phyloP scores from a whole-genome alignment of 2,113 vertebrate genomes.

The Callionymus lyra region DNA sequence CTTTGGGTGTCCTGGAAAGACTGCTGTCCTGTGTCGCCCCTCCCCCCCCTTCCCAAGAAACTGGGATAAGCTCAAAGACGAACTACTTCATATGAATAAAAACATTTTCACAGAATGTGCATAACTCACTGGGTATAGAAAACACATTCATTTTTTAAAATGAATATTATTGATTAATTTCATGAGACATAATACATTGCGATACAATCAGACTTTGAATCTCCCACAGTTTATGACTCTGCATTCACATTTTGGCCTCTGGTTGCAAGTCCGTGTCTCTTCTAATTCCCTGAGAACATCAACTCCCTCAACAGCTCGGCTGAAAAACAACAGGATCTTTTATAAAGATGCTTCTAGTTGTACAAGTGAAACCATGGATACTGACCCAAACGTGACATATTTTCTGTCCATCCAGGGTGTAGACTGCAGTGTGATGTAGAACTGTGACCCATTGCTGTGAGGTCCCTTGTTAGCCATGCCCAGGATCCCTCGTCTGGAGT shows the following conservation, averaged over 20 bases:
- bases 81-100: no score
- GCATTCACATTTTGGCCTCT: conserved; percentile 71
- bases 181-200: no score
- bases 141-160: no score
- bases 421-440: conserved; percentile 84
- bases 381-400: conserved; percentile 85
- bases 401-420: conserved; percentile 75
- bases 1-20: no score
- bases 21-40: no score
- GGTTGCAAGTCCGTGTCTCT: conserved; percentile 64
- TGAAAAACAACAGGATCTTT: conserved; percentile 26
- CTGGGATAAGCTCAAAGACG: no score
- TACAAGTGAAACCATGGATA: conserved; percentile 14
- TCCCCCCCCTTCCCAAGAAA: no score
- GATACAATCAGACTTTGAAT: conserved; percentile 38
- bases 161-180: no score
- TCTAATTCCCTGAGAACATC: conserved; percentile 74
- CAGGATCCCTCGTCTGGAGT: conserved; percentile 73
- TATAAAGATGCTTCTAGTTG: not conserved
- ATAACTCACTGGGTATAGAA: no score
- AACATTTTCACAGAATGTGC: no score
- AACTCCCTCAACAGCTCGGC: conserved; percentile 77
- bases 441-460: conserved; percentile 82
- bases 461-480: conserved; percentile 80
- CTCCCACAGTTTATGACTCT: conserved; percentile 68